Percentiles rank a stretch among this genome's conserved stretches.
phyloP scores from a whole-genome alignment of 2,888 invertebrate genomes.

The Drosophila neotestacea region DNA sequence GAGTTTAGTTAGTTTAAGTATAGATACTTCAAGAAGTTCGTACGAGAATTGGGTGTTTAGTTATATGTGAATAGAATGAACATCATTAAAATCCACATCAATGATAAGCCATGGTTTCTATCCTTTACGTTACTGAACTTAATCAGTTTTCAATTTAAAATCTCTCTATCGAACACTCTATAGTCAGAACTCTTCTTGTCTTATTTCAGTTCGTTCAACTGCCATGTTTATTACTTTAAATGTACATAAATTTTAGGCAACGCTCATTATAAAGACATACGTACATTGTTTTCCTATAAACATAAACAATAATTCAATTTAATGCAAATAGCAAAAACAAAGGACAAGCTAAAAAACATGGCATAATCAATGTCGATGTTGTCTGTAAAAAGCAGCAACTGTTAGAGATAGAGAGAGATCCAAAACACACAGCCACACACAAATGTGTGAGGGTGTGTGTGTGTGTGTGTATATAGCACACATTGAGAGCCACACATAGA shows the following conservation, averaged over 20 bases:
- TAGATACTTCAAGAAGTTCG: no score
- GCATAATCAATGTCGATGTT: conserved; percentile 77
- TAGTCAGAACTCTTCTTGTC: conserved; percentile 2
- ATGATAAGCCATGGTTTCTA: neutral
- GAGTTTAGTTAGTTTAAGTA: no score
- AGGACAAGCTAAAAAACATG: conserved; percentile 55
- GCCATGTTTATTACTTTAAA: conserved; percentile 26
- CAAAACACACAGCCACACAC: conserved; percentile 29
- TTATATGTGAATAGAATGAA: neutral
- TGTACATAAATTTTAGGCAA: conserved; percentile 42
- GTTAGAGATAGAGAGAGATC: conserved; percentile 5
- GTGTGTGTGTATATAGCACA: conserved; percentile 19
- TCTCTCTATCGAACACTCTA: neutral
- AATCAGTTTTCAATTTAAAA: neutral
- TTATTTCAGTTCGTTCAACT: conserved; percentile 20
- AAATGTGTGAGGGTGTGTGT: conserved; percentile 5
- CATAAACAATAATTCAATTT: conserved; percentile 79
- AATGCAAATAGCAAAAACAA: conserved; percentile 56
- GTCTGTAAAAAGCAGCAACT: conserved; percentile 51
- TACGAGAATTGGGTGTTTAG: neutral
- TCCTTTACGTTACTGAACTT: neutral
- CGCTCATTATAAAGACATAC: conserved; percentile 71
- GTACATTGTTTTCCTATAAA: conserved; percentile 74
- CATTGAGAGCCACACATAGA: conserved; percentile 50
- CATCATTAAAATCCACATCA: neutral